Base-by-base conservation (phyloP, 2,888 invertebrate species). In the Oligia fasciuncula region DNA sequence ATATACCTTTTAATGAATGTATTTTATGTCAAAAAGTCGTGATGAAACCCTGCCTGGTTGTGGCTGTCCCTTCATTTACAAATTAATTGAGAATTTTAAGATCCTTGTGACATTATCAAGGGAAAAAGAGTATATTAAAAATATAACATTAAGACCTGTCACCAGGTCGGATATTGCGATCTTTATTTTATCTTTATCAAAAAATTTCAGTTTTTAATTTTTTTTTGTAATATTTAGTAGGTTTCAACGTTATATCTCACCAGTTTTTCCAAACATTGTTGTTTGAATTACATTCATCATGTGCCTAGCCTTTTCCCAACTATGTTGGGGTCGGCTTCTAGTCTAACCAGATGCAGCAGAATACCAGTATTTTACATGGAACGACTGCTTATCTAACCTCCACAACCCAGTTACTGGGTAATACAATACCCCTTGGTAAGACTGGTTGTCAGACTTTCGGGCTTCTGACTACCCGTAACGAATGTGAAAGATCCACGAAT, bases 1-100 rank as follows among this genome's bases (percentile, higher is more conserved):
- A 69, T 75, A 43, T 69, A 51, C 43, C 68, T 72, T 79, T 77
- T 75, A 73, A 84, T 70, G 65, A 54, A 73, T 83, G 51, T 57
- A 65, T 73, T 70, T 77, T 57, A 66, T 63, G 29, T 49, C 62
- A 60, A 66, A 81, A 82, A 79, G 60, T 46, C 85, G 35, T 79
- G 65, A 69, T 69, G 60, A 84, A 69, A 60, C 29, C 57, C 54
- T 23, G 62, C 4, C 49, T 43, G 40, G 14, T 49, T 4, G 46
- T 57, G 57, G 1, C 3, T 23, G 19, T 66, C 57, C 66, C 43
- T 73, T 76, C 46, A 73, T 73, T 74, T 85, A 57, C 49, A 73
- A 80, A 76, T 63, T 63, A 73, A 83, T 73, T 60, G 49, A 0
- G 5, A 65, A 68, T 60, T 51, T 72, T 63, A 35, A 68, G 14